These are phyloP conservation scores for Channa maculata DNA, from an alignment of 2,113 vertebrate genomes.

Conservation along the genomic window DNA sequence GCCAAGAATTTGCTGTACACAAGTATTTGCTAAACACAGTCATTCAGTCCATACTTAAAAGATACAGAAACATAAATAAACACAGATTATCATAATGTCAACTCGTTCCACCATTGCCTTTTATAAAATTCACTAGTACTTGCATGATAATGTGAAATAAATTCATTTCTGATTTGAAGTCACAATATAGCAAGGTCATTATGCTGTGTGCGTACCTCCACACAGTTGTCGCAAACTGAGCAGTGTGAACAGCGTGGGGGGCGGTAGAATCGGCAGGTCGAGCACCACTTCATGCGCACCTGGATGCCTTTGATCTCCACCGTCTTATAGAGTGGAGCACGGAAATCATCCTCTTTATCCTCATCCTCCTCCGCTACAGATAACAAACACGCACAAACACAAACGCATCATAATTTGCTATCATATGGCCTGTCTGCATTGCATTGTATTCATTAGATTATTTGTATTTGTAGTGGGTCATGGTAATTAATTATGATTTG, in stretches of 20 bases:
- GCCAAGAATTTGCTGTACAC: too few relatives aligned
- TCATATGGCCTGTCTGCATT: neutral
- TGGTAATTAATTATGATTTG: neutral
- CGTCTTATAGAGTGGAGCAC: constrained; percentile 96
- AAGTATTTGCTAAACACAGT: too few relatives aligned
- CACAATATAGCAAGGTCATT: neutral
- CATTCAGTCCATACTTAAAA: neutral
- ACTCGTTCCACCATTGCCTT: too few relatives aligned
- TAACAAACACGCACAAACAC: constrained; percentile 29
- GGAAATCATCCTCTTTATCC: constrained; percentile 98
- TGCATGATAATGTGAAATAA: neutral
- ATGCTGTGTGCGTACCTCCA: constrained; percentile 87
- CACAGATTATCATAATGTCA: too few relatives aligned
- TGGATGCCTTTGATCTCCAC: constrained; percentile 98
- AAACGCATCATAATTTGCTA: neutral
- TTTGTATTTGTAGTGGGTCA: neutral
- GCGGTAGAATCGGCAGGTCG: constrained; percentile 97
- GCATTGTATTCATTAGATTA: neutral
- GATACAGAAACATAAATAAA: neutral
- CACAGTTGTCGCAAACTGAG: constrained; percentile 98
- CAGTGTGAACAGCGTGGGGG: constrained; percentile 97
- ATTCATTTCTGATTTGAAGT: too few relatives aligned
- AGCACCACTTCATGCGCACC: constrained; percentile 99
- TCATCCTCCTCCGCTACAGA: constrained; percentile 94
- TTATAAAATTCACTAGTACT: neutral